phyloP scores from a whole-genome alignment of 2,113 vertebrate species.

The Silurus meridionalis region DNA sequence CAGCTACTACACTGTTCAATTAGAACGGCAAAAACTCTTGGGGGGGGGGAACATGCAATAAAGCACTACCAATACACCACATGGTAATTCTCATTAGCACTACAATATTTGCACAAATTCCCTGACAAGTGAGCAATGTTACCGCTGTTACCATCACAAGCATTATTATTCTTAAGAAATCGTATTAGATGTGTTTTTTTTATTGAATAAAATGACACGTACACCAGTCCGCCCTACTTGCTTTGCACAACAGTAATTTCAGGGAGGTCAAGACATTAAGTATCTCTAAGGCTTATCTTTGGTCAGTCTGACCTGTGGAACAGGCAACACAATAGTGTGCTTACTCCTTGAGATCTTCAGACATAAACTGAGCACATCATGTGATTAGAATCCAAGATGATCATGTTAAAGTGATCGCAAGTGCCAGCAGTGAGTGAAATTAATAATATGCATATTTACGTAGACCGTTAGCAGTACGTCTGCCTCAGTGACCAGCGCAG shows the following conservation, averaged over 20 bases:
- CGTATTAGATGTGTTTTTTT: conserved; percentile 64
- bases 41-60: conserved; percentile 93
- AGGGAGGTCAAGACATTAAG: conserved; percentile 64
- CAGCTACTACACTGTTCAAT: conserved; percentile 92
- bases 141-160: conserved; percentile 75
- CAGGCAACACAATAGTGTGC: conserved; percentile 35
- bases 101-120: conserved; percentile 84
- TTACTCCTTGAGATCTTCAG: conserved; percentile 23
- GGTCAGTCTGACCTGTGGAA: conserved; percentile 77
- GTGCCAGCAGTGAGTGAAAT: conserved; percentile 32
- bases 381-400: background rate
- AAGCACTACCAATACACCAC: conserved; percentile 93
- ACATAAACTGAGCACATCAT: conserved; percentile 12
- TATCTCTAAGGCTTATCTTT: conserved; percentile 91
- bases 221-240: conserved; percentile 50
- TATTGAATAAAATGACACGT: conserved; percentile 45
- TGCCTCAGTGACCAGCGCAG: background rate
- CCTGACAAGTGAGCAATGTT: conserved; percentile 91
- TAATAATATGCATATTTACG: conserved; percentile 40
- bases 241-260: conserved; percentile 79
- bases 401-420: conserved; percentile 33
- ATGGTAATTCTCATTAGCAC: conserved; percentile 77
- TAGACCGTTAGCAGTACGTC: conserved; percentile 6
- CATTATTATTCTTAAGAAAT: conserved; percentile 66
- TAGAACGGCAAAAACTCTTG: conserved; percentile 89